Conservation (phyloP, 37 sponge, comb jelly and placozoan genomes). For the Lycopodina hypogea region DNA sequence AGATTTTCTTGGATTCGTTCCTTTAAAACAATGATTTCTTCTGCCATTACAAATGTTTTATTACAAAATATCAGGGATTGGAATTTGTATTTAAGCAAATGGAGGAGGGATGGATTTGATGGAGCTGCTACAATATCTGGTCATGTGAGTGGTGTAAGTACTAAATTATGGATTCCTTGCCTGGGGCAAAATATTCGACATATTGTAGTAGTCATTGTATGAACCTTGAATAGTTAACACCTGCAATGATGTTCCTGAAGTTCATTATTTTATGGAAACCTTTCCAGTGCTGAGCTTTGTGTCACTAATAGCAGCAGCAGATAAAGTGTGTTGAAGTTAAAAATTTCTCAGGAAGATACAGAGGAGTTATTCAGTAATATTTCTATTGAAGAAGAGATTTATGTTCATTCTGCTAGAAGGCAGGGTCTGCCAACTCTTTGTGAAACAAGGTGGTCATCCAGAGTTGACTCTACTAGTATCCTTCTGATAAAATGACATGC, state of each 20-base stretch:
- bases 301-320: too few relatives aligned
- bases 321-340: not conserved
- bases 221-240: slow-evolving; percentile 25
- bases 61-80: not conserved
- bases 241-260: slow-evolving; percentile 26
- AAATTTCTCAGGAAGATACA: not conserved
- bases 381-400: slow-evolving; percentile 4
- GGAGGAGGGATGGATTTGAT: not conserved
- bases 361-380: not conserved
- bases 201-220: too few relatives aligned
- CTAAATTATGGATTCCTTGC: too few relatives aligned
- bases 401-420: not conserved
- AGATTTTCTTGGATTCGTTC: not conserved
- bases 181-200: too few relatives aligned
- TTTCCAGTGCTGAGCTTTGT: slow-evolving; percentile 27
- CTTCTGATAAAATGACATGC: slow-evolving; percentile 28
- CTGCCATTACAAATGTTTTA: not conserved
- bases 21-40: not conserved
- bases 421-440: slow-evolving; percentile 22
- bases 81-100: not conserved
- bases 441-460: slow-evolving; percentile 31
- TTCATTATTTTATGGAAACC: slow-evolving; percentile 30
- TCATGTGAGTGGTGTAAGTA: too few relatives aligned
- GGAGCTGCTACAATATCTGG: slow-evolving; percentile 9
- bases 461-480: slow-evolving; percentile 31